Evolutionary conservation across 1,140 invertebrate species (phyloP), one percentile per base, ranked within the genome.

Genomic region (Temnothorax nylanderi): DNA sequence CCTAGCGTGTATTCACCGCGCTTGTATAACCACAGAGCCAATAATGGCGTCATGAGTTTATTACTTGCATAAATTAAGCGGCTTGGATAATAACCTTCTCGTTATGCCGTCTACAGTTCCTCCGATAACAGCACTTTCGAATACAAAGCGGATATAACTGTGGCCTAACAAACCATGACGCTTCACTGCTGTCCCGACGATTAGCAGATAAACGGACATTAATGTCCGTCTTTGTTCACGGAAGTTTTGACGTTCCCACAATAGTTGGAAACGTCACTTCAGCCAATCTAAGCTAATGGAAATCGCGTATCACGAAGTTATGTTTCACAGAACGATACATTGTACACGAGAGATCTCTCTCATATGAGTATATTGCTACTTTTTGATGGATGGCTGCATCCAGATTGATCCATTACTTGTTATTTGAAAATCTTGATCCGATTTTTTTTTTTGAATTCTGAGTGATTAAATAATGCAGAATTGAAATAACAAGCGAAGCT

Each of bases 21-120:
- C 74, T 85, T 54, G 60, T 58, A 54, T 44, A 85, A 60, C 49
- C 82, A 65, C 80, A 84, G 54, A 75, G 80, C 80, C 80, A 84
- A 84, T 84, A 84, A 84, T 75, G 60, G 72, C 72, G 34, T 41
- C 47, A 78, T 62, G 71, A 77, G 82, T 85, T 85, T 85, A 85
- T 85, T 78, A 78, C 82, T 85, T 78, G 60, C 74, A 85, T 85
- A 85, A 85, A 77, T 85, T 85, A 85, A 85, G 82, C 74, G 49
- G 82, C 58, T 5, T 34, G 54, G 82, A 78, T 78, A 85, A 85
- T 78, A 85, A 78, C 49, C 82, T 78, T 78, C 82, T 85, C 75
- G 82, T 85, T 78, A 85, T 76, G 82, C 71, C 74, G 74, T 77
- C 82, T 85, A 85, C 82, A 51, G 82, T 85, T 85, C 74, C 82